Base-by-base conservation (phyloP, 2,888 invertebrate species). In the Cantharis rustica region DNA sequence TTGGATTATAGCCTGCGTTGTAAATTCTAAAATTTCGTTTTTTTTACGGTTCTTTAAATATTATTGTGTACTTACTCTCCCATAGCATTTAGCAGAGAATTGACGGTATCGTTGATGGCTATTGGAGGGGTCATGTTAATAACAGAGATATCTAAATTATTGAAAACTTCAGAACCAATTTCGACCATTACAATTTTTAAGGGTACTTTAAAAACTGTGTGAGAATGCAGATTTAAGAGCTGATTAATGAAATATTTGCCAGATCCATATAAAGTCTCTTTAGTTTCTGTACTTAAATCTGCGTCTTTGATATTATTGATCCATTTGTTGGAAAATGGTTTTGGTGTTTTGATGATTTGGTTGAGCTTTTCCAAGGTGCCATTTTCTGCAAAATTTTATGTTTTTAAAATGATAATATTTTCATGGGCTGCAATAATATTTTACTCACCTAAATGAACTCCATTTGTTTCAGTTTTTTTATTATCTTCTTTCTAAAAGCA, bases 1-100 rank as follows among this genome's bases (percentile, higher is more conserved):
- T 91, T 1, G 95, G 92, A 83, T 95, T 93, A 72, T 94, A 84
- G 1, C 98, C 98, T 23, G 91, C 89, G 80, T 93, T 92, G 88
- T 94, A 97, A 78, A 97, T 87, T 82, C 95, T 95, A 66, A 20
- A 66, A 66, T 5, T 4, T 0, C 5, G n/a, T 10, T 64, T 64
- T 11, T 7, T 2, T 20, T 16, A 16, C 16, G 4, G 1, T 10
- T 63, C 4, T 17, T n/a, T 9, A 1, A 16, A 63, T 5, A 13
- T 20, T 13, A 0, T 20, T n/a, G n/a, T 47, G 1, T 7, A n/a
- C 47, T 47, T 47, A 84, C 16, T 86, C 87, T 89, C 64, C 16
- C 31, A 69, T 15, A 47, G 15, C 27, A 27, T n/a, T 69, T 13
- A 69, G 16, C 1, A 69, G 10, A 3, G 64, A 66, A 66, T 23